Base-by-base conservation (phyloP, 2,113 vertebrate genomes). In the Catharus minimus region DNA sequence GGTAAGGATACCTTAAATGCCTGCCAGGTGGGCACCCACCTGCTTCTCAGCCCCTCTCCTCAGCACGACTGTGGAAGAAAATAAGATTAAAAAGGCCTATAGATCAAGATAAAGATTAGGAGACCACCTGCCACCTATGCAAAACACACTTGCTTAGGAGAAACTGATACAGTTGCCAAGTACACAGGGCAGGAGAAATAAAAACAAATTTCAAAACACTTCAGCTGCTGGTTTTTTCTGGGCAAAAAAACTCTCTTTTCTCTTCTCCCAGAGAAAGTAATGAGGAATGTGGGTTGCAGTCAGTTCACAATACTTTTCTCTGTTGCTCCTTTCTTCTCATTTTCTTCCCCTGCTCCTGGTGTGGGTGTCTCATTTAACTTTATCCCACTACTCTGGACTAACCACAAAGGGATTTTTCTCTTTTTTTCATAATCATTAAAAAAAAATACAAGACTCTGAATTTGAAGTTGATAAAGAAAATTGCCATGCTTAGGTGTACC, bases 11-110 rank as follows among this genome's bases (percentile, higher is more conserved):
- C 36, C 27, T 28, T 13, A 27, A 33, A 44, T 23, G 6, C 38
- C 23, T 44, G 23, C 19, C 67, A 58, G 27, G 19, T 44, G 13
- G 4, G 2, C 10, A 73, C 8, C 17, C 36, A 73, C 27, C 13
- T 0, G 0, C 18, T 46, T 16, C 41, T 65, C 39, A 65, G 16
- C 23, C 10, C 1, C 9, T 7, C 3, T 53, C 27, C 39, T 58
- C 50, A 68, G 46, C 3, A 73, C 33, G 23, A 53, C 28, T n/a
- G 9, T 7, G 8, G 5, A 9, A 57, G 9, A 77, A 88, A 57
- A 9, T 23, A 75, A 43, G 7, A 65, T 3, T 6, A 57, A 50
- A 71, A 57, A 38, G 9, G 19, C 14, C 24, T 7, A 0, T 39
- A n/a, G 9, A 15, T 44, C 2, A 9, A 52, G 23, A 21, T 13